Base-by-base conservation (phyloP, 2,888 invertebrate species). In the Acanthopleura granulata region DNA sequence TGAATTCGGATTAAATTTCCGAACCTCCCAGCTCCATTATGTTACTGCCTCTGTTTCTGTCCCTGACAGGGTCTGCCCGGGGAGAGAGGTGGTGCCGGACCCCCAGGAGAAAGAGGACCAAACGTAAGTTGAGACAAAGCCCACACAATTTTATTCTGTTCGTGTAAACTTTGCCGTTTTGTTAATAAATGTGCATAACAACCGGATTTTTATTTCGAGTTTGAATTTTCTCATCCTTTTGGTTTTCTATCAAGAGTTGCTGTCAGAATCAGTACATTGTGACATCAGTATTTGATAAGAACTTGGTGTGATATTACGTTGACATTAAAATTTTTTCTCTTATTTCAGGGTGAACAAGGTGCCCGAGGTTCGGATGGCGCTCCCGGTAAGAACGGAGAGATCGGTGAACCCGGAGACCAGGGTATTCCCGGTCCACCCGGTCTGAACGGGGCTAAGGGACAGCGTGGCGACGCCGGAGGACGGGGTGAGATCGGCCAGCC, bases 311-410 rank as follows among this genome's bases (percentile, higher is more conserved):
- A 0, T 62, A 66, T 29, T 4, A 73, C 74, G 62, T 49, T 51
- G 62, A 9, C 9, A 6, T 40, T 40, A 40, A 6, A 9, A 40
- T 40, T 82, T 71, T 40, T 6, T 40, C 40, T 9, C 40, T 40
- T 40, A 40, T 40, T 40, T 9, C 81, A 94, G 95, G 95, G 96
- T 29, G 95, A 95, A 87, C 29, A 81, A 22, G 88, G 88, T 57
- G 79, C 83, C 22, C 81, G 86, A 30, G 90, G 90, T 73, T 84
- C 86, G 57, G 88, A 89, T 73, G 90, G 90, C 18, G 29, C 72
- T 29, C 76, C 81, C 18, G 86, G 88, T 62, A 74, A 81, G 51
- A 71, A 87, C 79, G 71, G 83, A 74, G 66, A 75, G 14, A 90
- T 92, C 62, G 85, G 85, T 12, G 80, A 80, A 22, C 77, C 71